Evolutionary conservation across 2,113 vertebrate species (phyloP).

Genomic region (Rostratula benghalensis): DNA sequence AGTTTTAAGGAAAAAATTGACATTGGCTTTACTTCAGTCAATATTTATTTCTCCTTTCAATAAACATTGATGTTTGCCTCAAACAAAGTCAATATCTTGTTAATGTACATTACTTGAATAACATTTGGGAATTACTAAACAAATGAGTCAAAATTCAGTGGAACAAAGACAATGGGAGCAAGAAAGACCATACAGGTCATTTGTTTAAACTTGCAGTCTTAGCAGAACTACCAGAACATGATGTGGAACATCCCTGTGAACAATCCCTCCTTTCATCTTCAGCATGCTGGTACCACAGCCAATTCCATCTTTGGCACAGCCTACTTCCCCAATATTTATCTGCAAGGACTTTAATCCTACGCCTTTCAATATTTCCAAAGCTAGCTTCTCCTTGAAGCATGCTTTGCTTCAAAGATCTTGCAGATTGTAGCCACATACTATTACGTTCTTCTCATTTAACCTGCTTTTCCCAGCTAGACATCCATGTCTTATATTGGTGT

Average conservation of each 20-base stretch:
- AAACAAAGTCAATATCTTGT: slow-evolving; percentile 59
- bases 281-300: not conserved
- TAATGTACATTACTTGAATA: slow-evolving; percentile 55
- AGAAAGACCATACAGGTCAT: not conserved
- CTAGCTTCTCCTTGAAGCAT: not conserved
- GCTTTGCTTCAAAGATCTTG: not conserved
- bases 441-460: not conserved
- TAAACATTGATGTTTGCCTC: slow-evolving; percentile 59
- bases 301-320: not conserved
- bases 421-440: not conserved
- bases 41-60: slow-evolving; percentile 61
- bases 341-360: not conserved
- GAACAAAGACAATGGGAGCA: slow-evolving; percentile 3
- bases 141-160: slow-evolving; percentile 37
- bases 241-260: not conserved
- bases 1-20: slow-evolving; percentile 47
- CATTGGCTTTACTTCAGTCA: slow-evolving; percentile 45
- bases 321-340: not conserved
- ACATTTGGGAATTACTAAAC: slow-evolving; percentile 56
- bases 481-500: accelerated
- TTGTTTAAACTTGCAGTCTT: slow-evolving; percentile 15
- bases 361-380: not conserved
- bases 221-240: not conserved
- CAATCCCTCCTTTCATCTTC: not conserved
- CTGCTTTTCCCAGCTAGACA: not conserved